Conservation (phyloP, 2,888 invertebrate species). For the Phaonia tiefii region DNA sequence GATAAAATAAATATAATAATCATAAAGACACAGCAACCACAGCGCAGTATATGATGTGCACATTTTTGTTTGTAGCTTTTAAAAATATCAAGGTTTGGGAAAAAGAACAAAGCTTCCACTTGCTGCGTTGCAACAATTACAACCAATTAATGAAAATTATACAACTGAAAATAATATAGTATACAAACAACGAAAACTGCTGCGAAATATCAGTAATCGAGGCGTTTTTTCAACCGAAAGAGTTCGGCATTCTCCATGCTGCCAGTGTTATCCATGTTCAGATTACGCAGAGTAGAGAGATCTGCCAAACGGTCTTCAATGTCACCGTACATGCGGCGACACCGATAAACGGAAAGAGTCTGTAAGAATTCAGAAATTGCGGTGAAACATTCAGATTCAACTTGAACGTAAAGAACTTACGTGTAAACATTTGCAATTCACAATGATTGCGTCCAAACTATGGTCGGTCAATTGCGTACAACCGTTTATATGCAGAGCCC, state of each 20-base stretch:
- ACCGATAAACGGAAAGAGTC: conserved; percentile 77
- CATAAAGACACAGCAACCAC: background rate
- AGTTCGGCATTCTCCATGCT: conserved; percentile 77
- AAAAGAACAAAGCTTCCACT: no score
- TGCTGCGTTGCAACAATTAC: no score
- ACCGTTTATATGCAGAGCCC: conserved; percentile 79
- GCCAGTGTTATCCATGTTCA: conserved; percentile 76
- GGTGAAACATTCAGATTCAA: background rate
- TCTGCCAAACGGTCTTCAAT: conserved; percentile 77
- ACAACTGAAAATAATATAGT: conserved; percentile 78
- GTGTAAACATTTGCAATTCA: conserved; percentile 81
- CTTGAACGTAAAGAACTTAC: conserved; percentile 59
- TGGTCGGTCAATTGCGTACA: conserved; percentile 83
- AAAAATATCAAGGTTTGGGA: no score
- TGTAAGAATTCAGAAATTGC: conserved; percentile 51
- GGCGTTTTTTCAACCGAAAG: conserved; percentile 76
- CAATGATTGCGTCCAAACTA: conserved; percentile 81
- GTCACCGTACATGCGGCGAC: conserved; percentile 78
- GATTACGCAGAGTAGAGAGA: conserved; percentile 74
- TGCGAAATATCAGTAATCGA: conserved; percentile 80
- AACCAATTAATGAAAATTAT: conserved; percentile 75
- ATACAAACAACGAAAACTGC: conserved; percentile 78
- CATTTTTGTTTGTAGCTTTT: no score
- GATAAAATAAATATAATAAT: background rate
- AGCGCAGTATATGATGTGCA: no score